Evolutionary conservation across 2,888 invertebrate species (phyloP), one percentile per base, ranked within the genome.

Genomic region (Cheilosia grossa): DNA sequence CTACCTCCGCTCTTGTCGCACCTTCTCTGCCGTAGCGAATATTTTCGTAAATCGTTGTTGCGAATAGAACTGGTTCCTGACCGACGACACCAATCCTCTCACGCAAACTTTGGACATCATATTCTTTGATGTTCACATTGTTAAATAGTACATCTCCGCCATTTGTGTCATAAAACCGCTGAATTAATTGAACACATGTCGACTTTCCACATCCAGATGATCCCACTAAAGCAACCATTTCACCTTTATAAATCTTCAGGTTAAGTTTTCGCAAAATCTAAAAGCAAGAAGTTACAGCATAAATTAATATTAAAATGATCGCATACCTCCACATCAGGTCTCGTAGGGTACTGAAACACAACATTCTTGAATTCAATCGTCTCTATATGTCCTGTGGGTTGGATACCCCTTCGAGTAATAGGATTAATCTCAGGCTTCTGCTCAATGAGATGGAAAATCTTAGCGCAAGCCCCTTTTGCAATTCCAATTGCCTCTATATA

Each of bases 41-140:
- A 91, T 98, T 98, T 90, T 98, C 97, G 6, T 94, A 93, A 47
- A 98, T 96, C 0, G 95, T 96, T 33, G 96, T 95, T 86, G 96
- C 96, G 90, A 98, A 98, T 10, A 98, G 93, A 6, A 97, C 94
- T 0, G 96, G 98, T 90, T 98, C 98, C 92, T 98, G 98, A 0
- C 97, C 96, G 1, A 98, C 98, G 7, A 98, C 94, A 0, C 97
- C 98, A 78, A 98, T 95, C 88, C 96, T 95, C 17, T 93, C 93
- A 40, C 98, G 93, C 27, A 97, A 91, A 96, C 96, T 97, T n/a
- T 94, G 93, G 3, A 97, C 93, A 88, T 97, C 96, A n/a, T 98
- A 90, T 49, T 95, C 93, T 83, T 94, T 94, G 0, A 98, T 92
- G 88, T 97, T 93, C 44, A 93, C 91, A 0, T 94, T 95, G 89